Percentiles rank a stretch among this genome's conserved stretches.
These are phyloP conservation scores for Heterohyrax brucei DNA, from an alignment of 2,797 vertebrate species.

Conservation along the genomic window DNA sequence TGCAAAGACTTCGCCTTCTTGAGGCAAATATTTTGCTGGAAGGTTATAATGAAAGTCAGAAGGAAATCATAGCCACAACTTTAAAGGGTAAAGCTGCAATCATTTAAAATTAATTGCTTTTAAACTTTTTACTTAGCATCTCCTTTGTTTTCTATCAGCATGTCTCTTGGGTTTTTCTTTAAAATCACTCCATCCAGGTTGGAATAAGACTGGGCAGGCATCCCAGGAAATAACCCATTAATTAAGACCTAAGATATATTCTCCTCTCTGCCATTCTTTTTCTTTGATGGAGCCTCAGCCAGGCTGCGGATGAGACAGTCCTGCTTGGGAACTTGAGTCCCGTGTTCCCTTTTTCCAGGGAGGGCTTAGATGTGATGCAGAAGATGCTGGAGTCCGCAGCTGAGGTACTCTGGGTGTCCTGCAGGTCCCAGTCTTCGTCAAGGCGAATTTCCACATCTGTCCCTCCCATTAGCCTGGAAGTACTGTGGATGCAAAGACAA, in stretches of 20 bases:
- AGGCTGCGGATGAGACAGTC: background rate
- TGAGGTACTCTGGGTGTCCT: background rate
- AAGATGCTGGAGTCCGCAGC: background rate
- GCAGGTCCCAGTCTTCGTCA: background rate
- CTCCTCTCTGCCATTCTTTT: background rate
- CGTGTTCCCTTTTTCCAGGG: background rate
- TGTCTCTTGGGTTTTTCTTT: slow-evolving; percentile 65
- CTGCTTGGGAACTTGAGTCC: background rate
- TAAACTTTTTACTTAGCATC: slow-evolving; percentile 75
- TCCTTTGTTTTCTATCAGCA: slow-evolving; percentile 64
- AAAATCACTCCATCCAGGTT: slow-evolving; percentile 55
- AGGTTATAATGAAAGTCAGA: slow-evolving; percentile 90
- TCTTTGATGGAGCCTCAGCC: background rate
- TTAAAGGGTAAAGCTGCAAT: slow-evolving; percentile 78
- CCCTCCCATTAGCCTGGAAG: background rate
- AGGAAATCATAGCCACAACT: slow-evolving; percentile 82
- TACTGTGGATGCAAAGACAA: background rate
- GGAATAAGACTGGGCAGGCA: slow-evolving; percentile 54
- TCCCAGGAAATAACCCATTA: slow-evolving; percentile 37
- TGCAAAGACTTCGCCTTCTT: slow-evolving; percentile 81
- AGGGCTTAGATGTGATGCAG: background rate
- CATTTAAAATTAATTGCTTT: slow-evolving; percentile 83
- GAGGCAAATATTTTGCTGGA: slow-evolving; percentile 84
- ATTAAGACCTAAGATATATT: background rate
- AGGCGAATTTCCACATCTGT: background rate